These are phyloP conservation scores for Cataglyphis rosenhaueri DNA, from an alignment of 2,888 invertebrate genomes.

Conservation along the genomic window DNA sequence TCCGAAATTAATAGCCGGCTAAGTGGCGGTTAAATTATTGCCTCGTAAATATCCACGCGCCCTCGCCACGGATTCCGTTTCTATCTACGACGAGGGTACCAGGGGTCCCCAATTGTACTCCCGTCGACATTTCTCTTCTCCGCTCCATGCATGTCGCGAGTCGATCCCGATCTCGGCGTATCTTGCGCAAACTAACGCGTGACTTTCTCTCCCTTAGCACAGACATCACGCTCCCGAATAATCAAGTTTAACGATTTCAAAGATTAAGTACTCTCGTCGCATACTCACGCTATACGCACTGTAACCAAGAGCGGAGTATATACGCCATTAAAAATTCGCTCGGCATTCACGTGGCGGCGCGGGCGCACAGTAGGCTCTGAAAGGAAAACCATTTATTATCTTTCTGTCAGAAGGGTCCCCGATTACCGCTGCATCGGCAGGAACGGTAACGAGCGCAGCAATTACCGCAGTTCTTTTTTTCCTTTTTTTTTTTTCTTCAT, in stretches of 20 bases:
- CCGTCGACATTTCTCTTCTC: conserved; percentile 58
- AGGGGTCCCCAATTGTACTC: conserved; percentile 70
- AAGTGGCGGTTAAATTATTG: conserved; percentile 86
- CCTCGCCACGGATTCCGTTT: conserved; percentile 76
- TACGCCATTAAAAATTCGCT: conserved; percentile 65
- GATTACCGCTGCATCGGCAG: conserved; percentile 75
- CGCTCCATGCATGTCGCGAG: conserved; percentile 41
- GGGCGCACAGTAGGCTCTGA: conserved; percentile 64
- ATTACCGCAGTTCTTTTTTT: conserved; percentile 73
- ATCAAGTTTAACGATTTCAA: conserved; percentile 26
- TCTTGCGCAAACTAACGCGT: conserved; percentile 56
- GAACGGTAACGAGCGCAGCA: conserved; percentile 77
- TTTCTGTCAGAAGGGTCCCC: conserved; percentile 75
- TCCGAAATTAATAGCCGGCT: conserved; percentile 85
- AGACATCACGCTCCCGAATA: conserved; percentile 15
- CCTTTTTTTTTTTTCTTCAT: conserved; percentile 72
- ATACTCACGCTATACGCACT: conserved; percentile 36
- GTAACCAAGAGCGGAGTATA: conserved; percentile 38
- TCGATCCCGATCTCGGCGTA: conserved; percentile 41
- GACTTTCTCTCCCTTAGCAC: conserved; percentile 15
- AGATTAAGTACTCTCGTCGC: conserved; percentile 18
- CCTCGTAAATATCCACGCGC: conserved; percentile 85
- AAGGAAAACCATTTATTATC: conserved; percentile 78
- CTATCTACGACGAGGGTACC: conserved; percentile 69
- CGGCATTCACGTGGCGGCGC: conserved; percentile 58